A percentile compares a stretch with the other conserved stretches of the same genome.
Conservation (phyloP, 2,113 vertebrate genomes). For the Australoheros scitulus region DNA sequence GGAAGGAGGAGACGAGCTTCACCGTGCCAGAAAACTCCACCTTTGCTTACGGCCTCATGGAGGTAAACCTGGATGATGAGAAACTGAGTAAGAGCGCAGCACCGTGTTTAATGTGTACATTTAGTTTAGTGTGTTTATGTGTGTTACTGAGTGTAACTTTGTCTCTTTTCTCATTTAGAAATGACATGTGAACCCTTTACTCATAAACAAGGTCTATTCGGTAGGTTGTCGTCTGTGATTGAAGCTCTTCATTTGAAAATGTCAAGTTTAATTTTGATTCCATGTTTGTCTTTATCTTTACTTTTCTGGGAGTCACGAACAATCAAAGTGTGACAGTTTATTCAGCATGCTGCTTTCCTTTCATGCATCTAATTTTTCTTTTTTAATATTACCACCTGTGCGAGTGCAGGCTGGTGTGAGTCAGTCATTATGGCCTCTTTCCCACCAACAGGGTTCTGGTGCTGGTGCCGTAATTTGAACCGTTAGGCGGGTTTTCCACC, state of each 20-base stretch:
- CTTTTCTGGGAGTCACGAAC: background rate
- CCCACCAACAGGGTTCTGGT: no score
- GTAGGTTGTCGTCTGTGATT: background rate
- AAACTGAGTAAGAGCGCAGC: background rate
- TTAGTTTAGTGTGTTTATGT: background rate
- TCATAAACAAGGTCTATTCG: background rate
- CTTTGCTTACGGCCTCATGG: conserved; percentile 7
- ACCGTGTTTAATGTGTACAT: background rate
- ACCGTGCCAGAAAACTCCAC: background rate
- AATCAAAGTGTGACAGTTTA: background rate
- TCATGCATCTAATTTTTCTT: background rate
- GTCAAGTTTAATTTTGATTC: background rate
- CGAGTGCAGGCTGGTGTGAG: background rate
- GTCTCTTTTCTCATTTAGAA: background rate
- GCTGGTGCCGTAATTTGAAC: no score
- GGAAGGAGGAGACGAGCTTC: background rate
- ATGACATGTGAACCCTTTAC: rapidly evolving
- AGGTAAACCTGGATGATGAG: background rate
- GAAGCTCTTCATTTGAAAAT: background rate
- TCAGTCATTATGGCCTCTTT: background rate
- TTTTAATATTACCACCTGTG: no score
- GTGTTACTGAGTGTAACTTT: background rate
- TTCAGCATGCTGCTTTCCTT: background rate
- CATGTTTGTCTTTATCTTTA: background rate
- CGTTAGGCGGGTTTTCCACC: no score